Base-by-base conservation (phyloP, 2,888 invertebrate genomes). In the Eupelmus urozonus region DNA sequence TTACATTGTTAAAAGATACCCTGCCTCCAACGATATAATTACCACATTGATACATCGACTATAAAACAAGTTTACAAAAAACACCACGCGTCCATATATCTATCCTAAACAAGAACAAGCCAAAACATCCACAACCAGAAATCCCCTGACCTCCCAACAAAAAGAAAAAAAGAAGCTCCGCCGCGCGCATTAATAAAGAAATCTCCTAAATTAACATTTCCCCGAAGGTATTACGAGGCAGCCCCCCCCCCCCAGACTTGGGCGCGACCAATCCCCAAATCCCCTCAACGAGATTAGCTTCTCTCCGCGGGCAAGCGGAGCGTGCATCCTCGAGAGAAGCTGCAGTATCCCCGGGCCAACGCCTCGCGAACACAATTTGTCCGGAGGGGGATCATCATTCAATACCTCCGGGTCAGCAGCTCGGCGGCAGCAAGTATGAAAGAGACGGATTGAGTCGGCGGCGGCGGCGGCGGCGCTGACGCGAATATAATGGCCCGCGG, bases 401-500 rank as follows among this genome's bases (percentile, higher is more conserved):
- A 59, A 74, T 78, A 78, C 49, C 42, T 67, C 20, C 49, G 18
- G n/a, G n/a, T n/a, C n/a, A n/a, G n/a, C 2, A 45, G 45, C 9
- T 13, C 16, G 2, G 45, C 13, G 16, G 45, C 4, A 34, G 9
- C 3, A 9, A 34, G 13, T 9, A 13, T 45, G 45, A 45, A 45
- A 13, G 16, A 45, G 45, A 45, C 40, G 69, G 60, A 80, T 76
- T 62, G 76, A 78, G 73, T 69, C 67, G 40, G 77, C 67, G 60
- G 63, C 45, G 66, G 62, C 76, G 20, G 55, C 7, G 20, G 20
- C 4, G 42, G 63, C 53, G 83, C 85, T 85, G 86, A 87, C 85
- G 85, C 85, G 86, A 86, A 85, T 86, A 85, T 85, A 86, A 87
- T 86, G 85, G 75, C 71, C 80, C 82, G 82, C 84, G 82, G 82